Evolutionary conservation across 2,113 vertebrate genomes (phyloP), one percentile per base, ranked within the genome.

Genomic region (Callipepla squamata): DNA sequence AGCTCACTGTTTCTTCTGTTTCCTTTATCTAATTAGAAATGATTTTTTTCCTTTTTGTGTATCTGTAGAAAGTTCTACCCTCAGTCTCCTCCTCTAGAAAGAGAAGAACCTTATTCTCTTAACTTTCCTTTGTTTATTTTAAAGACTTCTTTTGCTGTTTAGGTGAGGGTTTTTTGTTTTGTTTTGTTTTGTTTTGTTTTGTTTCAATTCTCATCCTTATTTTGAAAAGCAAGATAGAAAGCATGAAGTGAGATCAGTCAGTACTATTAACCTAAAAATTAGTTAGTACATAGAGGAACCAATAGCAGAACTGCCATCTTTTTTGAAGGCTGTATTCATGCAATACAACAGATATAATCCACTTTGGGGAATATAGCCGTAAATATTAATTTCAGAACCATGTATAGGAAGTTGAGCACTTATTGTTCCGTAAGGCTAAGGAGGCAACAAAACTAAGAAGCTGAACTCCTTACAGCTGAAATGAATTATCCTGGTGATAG

Each of bases 11-110:
- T 13, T 58, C 21, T 75, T 88, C 67, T 96, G 80, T 93, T 95
- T 82, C 62, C 72, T 83, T 86, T 93, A 78, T 61, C 47, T 95
- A 93, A 96, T 94, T 90, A 94, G 81, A 87, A 73, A 89, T 83
- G 88, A 95, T 92, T 34, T 10, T 75, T 85, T 67, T 59, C 59
- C 36, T 80, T 36, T 89, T 48, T 74, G 18, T 53, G 11, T 72
- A 28, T 51, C 28, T 51, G 34, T 42, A 84, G 73, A 59, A 48
- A n/a, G 38, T 32, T 47, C 42, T 74, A 38, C 16, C 28, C 7
- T 47, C 4, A 2, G 2, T 30, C 17, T 9, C 40, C 10, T 78
- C 59, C 42, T 74, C 25, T 55, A 38, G 73, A 80, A 92, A n/a
- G 38, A 89, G 80, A 92, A n/a, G 38, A 89, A 57, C 19, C 17